phyloP scores from a whole-genome alignment of 2,113 vertebrate genomes.

The Brachypodius melanocephalos region DNA sequence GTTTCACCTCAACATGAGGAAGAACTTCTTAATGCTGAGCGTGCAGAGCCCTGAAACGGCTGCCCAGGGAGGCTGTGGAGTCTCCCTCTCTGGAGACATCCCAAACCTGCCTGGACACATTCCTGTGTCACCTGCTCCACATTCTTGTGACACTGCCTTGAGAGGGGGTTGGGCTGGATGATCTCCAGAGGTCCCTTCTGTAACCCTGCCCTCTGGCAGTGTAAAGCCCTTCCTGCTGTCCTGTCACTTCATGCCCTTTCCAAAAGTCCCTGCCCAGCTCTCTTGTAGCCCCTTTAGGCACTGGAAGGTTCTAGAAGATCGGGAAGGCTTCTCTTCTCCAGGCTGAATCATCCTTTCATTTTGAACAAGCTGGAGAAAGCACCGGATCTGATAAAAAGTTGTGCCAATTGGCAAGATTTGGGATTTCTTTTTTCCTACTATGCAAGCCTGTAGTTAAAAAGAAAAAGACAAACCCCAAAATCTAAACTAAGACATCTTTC shows the following conservation, averaged over 20 bases:
- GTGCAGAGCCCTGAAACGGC: not conserved
- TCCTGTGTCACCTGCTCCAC: not conserved
- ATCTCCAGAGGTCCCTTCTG: not conserved
- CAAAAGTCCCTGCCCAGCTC: not conserved
- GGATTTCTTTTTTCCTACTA: not conserved
- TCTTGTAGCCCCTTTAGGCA: not conserved
- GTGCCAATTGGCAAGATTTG: not conserved
- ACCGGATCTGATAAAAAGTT: not conserved
- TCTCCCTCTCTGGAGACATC: not conserved
- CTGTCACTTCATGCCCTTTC: not conserved
- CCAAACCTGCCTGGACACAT: not conserved
- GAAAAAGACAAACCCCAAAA: not conserved
- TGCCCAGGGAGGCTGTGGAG: accelerated
- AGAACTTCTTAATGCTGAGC: not conserved
- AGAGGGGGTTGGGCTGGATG: not conserved
- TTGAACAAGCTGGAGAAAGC: not conserved
- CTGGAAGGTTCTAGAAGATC: not conserved
- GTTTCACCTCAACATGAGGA: too few species aligned
- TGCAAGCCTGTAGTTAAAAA: not conserved
- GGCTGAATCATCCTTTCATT: not conserved
- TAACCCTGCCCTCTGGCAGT: not conserved
- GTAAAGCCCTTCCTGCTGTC: not conserved
- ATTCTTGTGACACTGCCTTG: not conserved
- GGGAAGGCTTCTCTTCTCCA: not conserved
- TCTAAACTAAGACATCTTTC: not conserved